Evolutionary conservation across 2,797 vertebrate species (phyloP).

Genomic region (Halcyon chelicuti): DNA sequence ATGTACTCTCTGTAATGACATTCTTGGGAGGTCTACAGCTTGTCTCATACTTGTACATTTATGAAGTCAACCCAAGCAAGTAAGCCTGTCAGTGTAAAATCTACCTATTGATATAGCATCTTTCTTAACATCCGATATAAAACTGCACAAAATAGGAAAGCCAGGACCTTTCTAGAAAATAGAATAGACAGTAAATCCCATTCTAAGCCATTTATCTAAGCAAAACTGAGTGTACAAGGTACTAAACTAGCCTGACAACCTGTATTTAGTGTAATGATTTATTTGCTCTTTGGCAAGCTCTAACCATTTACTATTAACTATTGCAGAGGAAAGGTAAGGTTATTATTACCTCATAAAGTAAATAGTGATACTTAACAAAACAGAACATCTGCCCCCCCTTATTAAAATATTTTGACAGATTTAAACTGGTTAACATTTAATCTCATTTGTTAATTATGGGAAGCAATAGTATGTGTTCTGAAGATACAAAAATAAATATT

Average conservation of each 20-base stretch:
- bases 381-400: constrained; percentile 71
- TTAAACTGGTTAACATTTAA: constrained; percentile 77
- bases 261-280: constrained; percentile 82
- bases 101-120: background rate
- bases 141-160: background rate
- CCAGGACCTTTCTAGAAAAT: constrained; percentile 51
- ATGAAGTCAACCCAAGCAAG: background rate
- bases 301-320: constrained; percentile 78
- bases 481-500: constrained; percentile 75
- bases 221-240: constrained; percentile 70
- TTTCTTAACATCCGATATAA: background rate
- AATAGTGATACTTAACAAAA: constrained; percentile 76
- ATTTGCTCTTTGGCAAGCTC: constrained; percentile 81
- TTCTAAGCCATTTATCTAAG: constrained; percentile 71
- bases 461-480: constrained; percentile 61
- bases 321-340: constrained; percentile 81
- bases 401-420: constrained; percentile 83
- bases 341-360: constrained; percentile 74
- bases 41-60: background rate
- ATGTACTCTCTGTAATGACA: background rate
- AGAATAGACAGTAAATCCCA: constrained; percentile 62
- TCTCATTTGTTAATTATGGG: constrained; percentile 77
- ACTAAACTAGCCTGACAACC: constrained; percentile 75
- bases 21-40: constrained; percentile 1
- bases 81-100: background rate